A percentile compares a stretch with the other conserved stretches of the same genome.
Conservation (phyloP, 2,888 invertebrate genomes). For the Platycnemis pennipes region DNA sequence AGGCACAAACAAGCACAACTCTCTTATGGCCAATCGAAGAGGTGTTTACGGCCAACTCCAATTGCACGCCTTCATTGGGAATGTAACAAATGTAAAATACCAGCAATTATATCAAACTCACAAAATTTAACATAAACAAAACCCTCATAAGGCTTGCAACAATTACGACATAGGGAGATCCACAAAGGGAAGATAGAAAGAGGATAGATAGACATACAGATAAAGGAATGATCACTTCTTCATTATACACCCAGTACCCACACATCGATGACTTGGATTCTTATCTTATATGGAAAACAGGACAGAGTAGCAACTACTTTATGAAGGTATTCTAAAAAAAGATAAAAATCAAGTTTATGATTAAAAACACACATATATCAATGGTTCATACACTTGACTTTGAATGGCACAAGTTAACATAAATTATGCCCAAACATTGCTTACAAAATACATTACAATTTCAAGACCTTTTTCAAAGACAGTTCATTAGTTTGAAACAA, state of each 20-base stretch:
- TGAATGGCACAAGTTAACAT: background rate
- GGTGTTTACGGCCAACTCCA: background rate
- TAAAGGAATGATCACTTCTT: background rate
- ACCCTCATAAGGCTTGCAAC: background rate
- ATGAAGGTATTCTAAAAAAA: background rate
- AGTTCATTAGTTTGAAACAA: background rate
- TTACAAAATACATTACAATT: background rate
- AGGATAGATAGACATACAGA: background rate
- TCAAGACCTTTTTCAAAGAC: background rate
- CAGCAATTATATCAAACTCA: background rate
- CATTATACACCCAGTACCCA: background rate
- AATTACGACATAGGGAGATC: background rate
- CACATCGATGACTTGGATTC: background rate
- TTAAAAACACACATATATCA: background rate
- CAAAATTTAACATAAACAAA: background rate
- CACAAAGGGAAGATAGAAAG: background rate
- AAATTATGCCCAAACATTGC: background rate
- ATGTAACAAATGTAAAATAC: background rate
- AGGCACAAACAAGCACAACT: constrained; percentile 63
- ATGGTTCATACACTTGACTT: background rate
- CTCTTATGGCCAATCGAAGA: background rate
- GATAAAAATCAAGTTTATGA: background rate
- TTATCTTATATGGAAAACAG: background rate
- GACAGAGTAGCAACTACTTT: background rate
- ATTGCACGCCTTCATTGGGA: background rate